phyloP scores from a whole-genome alignment of 2,797 vertebrate genomes.

The Enteromius viviparus region DNA sequence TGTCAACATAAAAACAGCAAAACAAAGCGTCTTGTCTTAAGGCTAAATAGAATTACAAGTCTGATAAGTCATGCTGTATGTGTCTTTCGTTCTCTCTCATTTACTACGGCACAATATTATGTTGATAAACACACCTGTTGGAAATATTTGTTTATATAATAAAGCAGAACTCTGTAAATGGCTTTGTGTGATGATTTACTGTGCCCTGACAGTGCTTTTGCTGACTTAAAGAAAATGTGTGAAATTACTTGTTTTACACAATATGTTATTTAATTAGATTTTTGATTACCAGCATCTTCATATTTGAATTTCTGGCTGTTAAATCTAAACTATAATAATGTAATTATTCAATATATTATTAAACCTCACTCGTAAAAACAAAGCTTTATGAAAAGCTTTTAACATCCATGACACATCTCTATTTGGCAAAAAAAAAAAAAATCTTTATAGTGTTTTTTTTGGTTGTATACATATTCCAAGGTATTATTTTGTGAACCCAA shows the following conservation, averaged over 20 bases:
- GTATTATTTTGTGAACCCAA: neutral
- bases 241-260: neutral
- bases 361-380: neutral
- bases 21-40: conserved; percentile 36
- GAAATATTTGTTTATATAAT: conserved; percentile 21
- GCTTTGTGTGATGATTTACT: conserved; percentile 19
- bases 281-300: neutral
- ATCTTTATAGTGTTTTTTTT: neutral
- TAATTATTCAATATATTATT: neutral
- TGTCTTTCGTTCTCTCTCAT: neutral
- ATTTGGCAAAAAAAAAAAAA: neutral
- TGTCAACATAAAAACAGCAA: conserved; percentile 28
- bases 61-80: neutral
- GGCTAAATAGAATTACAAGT: conserved; percentile 4
- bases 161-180: conserved; percentile 9
- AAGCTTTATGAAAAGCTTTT: neutral
- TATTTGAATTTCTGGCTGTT: neutral
- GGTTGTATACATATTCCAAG: neutral
- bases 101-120: neutral
- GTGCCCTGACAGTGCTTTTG: neutral
- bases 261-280: neutral
- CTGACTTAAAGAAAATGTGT: neutral
- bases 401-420: neutral
- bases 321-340: neutral
- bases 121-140: neutral